A percentile compares a stretch with the other conserved stretches of the same genome.
These are phyloP conservation scores for Lagopus leucura DNA, from an alignment of 2,113 vertebrate genomes.

Conservation along the genomic window DNA sequence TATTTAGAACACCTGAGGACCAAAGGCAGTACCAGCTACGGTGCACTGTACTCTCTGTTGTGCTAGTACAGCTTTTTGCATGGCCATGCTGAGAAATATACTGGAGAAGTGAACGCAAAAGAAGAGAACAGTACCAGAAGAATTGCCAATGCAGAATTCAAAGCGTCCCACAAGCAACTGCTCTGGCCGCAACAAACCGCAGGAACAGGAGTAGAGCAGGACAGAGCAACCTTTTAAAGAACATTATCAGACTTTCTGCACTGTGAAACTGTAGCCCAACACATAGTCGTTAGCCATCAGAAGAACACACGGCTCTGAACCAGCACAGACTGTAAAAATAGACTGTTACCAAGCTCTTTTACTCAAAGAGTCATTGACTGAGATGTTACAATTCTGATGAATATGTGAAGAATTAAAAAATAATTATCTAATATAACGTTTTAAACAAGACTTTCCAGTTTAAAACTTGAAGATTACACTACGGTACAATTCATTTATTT, in stretches of 20 bases:
- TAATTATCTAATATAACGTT: background rate
- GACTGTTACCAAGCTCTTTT: background rate
- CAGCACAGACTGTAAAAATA: background rate
- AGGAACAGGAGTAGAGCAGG: background rate
- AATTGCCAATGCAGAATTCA: slow-evolving; percentile 29
- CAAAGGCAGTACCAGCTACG: background rate
- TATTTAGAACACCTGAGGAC: background rate
- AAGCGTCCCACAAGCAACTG: background rate
- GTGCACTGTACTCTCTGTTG: background rate
- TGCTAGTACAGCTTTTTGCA: background rate
- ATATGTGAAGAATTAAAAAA: background rate
- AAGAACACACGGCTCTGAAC: background rate
- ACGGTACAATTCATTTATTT: background rate
- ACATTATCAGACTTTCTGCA: background rate
- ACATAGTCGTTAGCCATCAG: background rate
- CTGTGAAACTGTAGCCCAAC: background rate
- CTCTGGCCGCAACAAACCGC: background rate
- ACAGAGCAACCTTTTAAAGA: background rate
- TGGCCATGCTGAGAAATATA: background rate
- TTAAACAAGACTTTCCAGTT: background rate
- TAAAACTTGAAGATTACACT: background rate
- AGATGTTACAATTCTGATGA: background rate
- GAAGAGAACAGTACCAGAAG: background rate
- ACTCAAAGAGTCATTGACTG: background rate
- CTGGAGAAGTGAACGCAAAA: background rate